Evolutionary conservation across 2,888 invertebrate species (phyloP).

Genomic region (Exephanes ischioxanthus): DNA sequence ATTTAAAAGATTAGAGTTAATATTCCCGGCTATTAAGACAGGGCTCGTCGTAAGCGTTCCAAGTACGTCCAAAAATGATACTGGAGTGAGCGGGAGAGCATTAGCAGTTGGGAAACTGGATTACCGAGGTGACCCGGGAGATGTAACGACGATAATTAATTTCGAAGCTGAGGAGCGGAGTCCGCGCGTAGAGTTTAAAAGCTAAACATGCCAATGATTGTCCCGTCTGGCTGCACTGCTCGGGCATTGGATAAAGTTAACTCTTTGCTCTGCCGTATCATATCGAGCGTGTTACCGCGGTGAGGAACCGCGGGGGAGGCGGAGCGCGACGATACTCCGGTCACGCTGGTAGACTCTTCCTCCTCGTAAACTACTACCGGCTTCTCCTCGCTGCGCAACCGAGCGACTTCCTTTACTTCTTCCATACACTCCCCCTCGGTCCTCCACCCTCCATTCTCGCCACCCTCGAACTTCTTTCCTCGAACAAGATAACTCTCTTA

Average conservation of each 20-base stretch:
- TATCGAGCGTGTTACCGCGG: constrained; percentile 24
- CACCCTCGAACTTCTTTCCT: constrained; percentile 69
- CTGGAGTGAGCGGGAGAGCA: neutral
- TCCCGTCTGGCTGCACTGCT: neutral
- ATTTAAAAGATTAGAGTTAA: neutral
- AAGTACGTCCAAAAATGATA: neutral
- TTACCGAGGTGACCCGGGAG: constrained; percentile 1
- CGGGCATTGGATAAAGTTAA: constrained; percentile 32
- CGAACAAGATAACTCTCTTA: constrained; percentile 75
- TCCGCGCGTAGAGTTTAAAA: neutral
- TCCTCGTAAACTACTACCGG: constrained; percentile 73
- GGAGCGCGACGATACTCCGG: neutral
- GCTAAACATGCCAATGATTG: constrained; percentile 10
- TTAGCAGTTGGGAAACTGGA: neutral
- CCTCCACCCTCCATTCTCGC: neutral
- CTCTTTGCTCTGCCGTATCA: constrained; percentile 11
- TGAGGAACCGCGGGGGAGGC: neutral
- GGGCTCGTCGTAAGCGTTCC: neutral
- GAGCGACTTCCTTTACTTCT: constrained; percentile 17
- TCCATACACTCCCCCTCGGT: neutral
- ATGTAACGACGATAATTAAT: constrained; percentile 34
- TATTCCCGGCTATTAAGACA: neutral
- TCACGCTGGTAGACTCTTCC: constrained; percentile 55
- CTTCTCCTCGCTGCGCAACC: constrained; percentile 2
- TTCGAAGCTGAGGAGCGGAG: neutral